Base-by-base conservation (phyloP, 2,113 vertebrate species). In the Archilochus colubris region DNA sequence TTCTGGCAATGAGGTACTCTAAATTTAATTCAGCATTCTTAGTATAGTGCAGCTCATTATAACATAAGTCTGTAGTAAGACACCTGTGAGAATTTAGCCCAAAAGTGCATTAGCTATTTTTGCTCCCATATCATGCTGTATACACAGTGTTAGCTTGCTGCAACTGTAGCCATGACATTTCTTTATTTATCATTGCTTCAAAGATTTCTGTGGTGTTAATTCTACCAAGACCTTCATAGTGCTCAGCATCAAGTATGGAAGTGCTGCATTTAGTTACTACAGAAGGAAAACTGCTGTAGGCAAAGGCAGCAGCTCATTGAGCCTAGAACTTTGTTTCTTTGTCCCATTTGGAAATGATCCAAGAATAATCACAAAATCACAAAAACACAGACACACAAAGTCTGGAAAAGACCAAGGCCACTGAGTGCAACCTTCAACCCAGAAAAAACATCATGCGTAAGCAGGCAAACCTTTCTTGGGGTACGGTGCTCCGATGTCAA, bases 221-320 rank as follows among this genome's bases (percentile, higher is more conserved):
- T 68, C n/a, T 81, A 6, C 31, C n/a, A 77, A 67, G 58, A 77
- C 6, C 2, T 7, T 21, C 14, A 23, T 2, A 1, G 30, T n/a
- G 12, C 7, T 33, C 19, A 33, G 7, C 7, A 44, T 7, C 0
- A 0, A 46, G 16, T 44, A 19, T 5, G 28, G 51, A 69, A 33
- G 2, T 33, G 25, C 28, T 55, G 21, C 6, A 18, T 7, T 69
- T 57, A 2, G 1, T 36, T 63, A 61, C 50, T 69, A 10, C 14
- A 53, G 3, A 3, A 0, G 1, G n/a, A 76, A 14, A 64, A 36
- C 46, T 2, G 2, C 23, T 40, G 5, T 48, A 38, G 25, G 1
- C 4, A 8, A 72, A 83, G 12, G 9, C 0, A 3, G 11, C 1
- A 3, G 19, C 18, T 54, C 22, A 50, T 9, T 36, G 17, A 40